These are phyloP conservation scores for Mesitornis unicolor DNA, from an alignment of 2,113 vertebrate genomes.

Conservation along the genomic window DNA sequence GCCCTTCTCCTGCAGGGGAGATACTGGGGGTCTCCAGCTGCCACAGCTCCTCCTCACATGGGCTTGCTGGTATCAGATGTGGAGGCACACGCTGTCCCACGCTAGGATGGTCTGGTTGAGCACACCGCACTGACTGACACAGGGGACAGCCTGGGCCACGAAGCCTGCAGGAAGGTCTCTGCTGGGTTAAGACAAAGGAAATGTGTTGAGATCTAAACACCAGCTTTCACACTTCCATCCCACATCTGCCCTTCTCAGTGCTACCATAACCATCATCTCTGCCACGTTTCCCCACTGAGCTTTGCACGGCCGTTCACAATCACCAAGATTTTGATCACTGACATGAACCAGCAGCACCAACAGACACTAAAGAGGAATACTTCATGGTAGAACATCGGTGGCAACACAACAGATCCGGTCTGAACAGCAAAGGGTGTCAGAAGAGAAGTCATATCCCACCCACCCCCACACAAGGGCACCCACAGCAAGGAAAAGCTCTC, in stretches of 20 bases:
- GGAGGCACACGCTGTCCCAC: not conserved
- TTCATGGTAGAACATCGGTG: not conserved
- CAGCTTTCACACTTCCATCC: not conserved
- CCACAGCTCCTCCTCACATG: not conserved
- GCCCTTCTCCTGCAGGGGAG: not conserved
- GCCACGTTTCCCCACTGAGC: not conserved
- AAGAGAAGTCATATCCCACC: not conserved
- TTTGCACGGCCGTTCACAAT: not conserved
- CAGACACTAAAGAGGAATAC: not conserved
- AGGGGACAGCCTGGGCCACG: not conserved
- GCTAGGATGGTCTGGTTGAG: not conserved
- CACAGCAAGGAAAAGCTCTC: not conserved
- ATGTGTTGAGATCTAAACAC: not conserved
- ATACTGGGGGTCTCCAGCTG: not conserved
- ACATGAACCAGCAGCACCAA: not conserved
- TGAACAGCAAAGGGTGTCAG: not conserved
- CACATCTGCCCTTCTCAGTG: not conserved
- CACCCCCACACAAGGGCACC: not conserved
- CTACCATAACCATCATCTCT: not conserved
- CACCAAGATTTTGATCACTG: not conserved
- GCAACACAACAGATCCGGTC: not conserved
- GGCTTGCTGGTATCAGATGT: not conserved
- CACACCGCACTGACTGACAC: not conserved
- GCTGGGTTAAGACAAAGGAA: not conserved
- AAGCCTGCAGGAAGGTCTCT: not conserved